Evolutionary conservation across 2,797 vertebrate genomes (phyloP).

Genomic region (Okamejei kenojei): DNA sequence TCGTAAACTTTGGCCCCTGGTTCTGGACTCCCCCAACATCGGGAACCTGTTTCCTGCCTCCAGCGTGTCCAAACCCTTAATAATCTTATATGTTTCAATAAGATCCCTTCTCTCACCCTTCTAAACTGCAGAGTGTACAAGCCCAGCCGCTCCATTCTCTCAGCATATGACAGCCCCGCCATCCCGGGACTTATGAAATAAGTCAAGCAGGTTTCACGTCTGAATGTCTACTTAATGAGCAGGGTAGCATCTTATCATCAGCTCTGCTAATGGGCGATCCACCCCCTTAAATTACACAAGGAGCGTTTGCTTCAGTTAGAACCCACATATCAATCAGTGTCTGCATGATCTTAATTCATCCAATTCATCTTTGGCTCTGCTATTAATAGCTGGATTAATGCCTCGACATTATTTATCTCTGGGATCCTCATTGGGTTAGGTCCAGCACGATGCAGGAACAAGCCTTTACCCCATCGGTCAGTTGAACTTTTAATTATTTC

Average conservation of each 20-base stretch:
- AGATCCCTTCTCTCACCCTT: too few species aligned
- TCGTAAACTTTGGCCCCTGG: too few species aligned
- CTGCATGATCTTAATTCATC: neutral
- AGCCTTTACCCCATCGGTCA: neutral
- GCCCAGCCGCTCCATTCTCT: too few species aligned
- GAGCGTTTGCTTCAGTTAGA: neutral
- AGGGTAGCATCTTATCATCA: neutral
- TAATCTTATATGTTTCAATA: too few species aligned
- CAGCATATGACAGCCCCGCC: too few species aligned
- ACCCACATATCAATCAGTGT: neutral
- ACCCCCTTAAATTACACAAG: neutral
- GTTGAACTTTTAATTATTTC: neutral
- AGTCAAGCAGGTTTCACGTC: neutral
- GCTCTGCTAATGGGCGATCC: neutral
- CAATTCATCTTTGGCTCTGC: neutral
- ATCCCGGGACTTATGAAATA: neutral
- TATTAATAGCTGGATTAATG: neutral
- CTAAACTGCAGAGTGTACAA: too few species aligned
- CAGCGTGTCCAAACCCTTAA: too few species aligned
- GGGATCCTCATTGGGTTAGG: too few species aligned
- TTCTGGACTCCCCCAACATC: too few species aligned
- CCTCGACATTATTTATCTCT: neutral
- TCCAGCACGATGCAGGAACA: neutral
- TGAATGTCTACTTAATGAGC: conserved; percentile 10
- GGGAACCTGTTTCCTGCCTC: too few species aligned